Evolutionary conservation across 2,888 invertebrate genomes (phyloP), one percentile per base, ranked within the genome.

Genomic region (Emmelina monodactyla): DNA sequence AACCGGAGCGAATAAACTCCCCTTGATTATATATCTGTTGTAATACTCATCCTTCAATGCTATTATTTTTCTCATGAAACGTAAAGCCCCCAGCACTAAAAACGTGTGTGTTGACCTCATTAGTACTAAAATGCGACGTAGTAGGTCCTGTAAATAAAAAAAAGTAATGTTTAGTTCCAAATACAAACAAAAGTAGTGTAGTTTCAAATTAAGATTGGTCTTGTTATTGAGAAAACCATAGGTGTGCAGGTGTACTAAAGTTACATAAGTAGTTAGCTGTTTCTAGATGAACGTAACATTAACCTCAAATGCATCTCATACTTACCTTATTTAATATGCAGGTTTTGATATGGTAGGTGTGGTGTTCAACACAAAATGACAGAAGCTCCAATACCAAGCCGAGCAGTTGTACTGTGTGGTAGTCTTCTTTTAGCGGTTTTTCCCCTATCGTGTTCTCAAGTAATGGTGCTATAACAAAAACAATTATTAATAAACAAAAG

Each of bases 11-110:
- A 99, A 94, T 38, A 98, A 84, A 76, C 94, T 94, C 43, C 94
- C 92, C 67, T 94, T 93, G 50, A 93, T 91, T 54, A 97, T 95
- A 75, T 97, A 94, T 60, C 96, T 79, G 80, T 97, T 95, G 80
- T 99, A 99, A 79, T 97, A 95, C 65, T 99, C 99, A 67, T 99
- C 99, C 76, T 99, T 98, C 40, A 97, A 85, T 35, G 97, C 94
- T 55, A 98, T 90, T 46, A 99, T 92, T 73, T 96, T 96, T 54
- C 99, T 87, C 88, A 99, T 90, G 79, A 99, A 93, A 75, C 98
- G 88, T 52, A 99, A 84, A 37, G 98, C 96, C 75, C 96, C 92
- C 39, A 99, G 86, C 53, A 97, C 96, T 51, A 99, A 87, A 84
- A 99, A 99, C 58, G 95, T 94, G 81, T 98, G 97, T 56, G 90